Evolutionary conservation across 2,113 vertebrate species (phyloP).

Genomic region (Neogobius melanostomus): DNA sequence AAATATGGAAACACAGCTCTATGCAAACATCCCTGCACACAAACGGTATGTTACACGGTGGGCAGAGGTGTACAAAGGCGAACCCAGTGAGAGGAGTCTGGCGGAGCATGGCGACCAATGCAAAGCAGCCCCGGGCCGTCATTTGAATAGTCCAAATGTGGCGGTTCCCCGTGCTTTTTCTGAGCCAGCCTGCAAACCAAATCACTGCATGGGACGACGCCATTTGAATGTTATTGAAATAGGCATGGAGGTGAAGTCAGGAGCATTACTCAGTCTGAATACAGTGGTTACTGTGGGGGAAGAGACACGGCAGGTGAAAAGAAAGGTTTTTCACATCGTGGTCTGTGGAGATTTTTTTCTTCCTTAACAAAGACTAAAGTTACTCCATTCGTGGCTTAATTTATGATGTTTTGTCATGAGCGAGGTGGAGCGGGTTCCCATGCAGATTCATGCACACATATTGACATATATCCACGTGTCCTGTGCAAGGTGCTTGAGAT

Average conservation of each 20-base stretch:
- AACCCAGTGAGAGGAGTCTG: conserved; percentile 8
- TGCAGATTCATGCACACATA: no score
- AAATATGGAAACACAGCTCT: conserved; percentile 40
- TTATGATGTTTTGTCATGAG: no score
- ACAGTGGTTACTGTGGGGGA: neutral
- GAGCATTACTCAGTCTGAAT: neutral
- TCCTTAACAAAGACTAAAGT: no score
- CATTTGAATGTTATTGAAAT: conserved; percentile 66
- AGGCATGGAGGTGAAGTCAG: conserved; percentile 4
- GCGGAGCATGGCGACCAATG: conserved; percentile 38
- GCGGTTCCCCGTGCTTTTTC: conserved; percentile 40
- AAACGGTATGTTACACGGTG: conserved; percentile 28
- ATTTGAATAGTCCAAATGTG: conserved; percentile 57
- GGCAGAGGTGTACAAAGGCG: conserved; percentile 19
- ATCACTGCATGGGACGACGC: conserved; percentile 26
- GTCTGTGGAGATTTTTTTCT: no score
- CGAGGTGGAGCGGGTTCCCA: no score
- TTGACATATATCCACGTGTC: no score
- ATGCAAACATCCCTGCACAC: conserved; percentile 43
- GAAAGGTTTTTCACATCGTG: no score
- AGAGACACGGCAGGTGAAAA: no score
- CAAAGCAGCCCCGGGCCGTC: conserved; percentile 43
- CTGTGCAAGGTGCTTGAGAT: no score
- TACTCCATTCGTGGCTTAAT: no score
- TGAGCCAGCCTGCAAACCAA: conserved; percentile 50